These are phyloP conservation scores for Platyrinchus mystaceus DNA, from an alignment of 2,797 vertebrate species.

Conservation along the genomic window DNA sequence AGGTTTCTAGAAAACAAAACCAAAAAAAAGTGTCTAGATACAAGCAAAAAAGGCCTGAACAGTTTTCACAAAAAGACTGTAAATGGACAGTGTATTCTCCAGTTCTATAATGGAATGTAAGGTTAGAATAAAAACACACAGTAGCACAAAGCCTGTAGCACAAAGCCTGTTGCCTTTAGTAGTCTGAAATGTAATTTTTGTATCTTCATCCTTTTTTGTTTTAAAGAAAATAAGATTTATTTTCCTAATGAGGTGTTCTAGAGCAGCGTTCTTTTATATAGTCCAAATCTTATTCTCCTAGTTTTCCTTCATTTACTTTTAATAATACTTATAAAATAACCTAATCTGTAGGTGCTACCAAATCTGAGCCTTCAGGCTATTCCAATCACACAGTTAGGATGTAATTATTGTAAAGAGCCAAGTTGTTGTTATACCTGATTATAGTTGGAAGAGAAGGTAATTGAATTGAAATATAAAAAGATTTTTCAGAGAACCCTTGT, in stretches of 20 bases:
- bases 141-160: neutral
- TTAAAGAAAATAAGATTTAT: neutral
- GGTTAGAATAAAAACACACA: neutral
- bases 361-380: constrained; percentile 22
- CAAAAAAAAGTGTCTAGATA: neutral
- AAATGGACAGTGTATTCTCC: neutral
- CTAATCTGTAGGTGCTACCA: constrained; percentile 40
- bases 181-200: neutral
- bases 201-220: neutral
- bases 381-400: constrained; percentile 19
- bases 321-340: constrained; percentile 47
- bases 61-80: neutral
- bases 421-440: constrained; percentile 3
- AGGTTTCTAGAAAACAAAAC: neutral
- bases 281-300: constrained; percentile 11
- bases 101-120: neutral
- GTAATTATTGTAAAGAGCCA: constrained; percentile 39
- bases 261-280: neutral
- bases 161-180: neutral
- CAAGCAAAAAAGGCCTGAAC: neutral
- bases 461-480: neutral
- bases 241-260: neutral
- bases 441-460: neutral
- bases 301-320: constrained; percentile 53
- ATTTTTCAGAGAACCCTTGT: neutral